Evolutionary conservation across 2,797 vertebrate species (phyloP), one percentile per base, ranked within the genome.

Genomic region (Eleutherodactylus coqui): DNA sequence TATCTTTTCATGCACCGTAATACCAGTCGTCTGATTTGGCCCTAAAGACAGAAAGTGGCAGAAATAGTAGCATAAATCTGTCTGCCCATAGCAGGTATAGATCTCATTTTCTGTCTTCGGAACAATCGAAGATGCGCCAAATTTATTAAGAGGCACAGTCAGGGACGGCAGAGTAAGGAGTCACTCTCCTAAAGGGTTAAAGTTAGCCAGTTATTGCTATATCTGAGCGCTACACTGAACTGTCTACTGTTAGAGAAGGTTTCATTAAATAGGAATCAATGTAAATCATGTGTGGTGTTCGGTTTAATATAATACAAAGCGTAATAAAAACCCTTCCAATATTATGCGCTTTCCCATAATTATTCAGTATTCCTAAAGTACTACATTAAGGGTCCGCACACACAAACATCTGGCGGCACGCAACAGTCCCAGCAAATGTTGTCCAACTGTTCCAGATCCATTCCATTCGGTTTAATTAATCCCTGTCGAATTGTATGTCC

Each of bases 221-320:
- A 17, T 16, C 14, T n/a, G 3, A 47, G 14, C 49, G n/a, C 29
- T 21, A 17, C 16, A 47, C 13, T 16, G 27, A 75, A 38, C 41
- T 38, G 3, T 77, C 19, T 38, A 38, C 34, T 38, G 58, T 77
- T 38, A 10, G 3, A 49, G 29, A n/a, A 77, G 47, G 34, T 77
- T 77, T 77, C 75, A 77, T 77, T 77, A 55, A 77, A 55, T n/a
- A 47, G 29, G 75, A 77, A 55, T 77, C 75, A 77, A 58, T 38
- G 34, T 77, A n/a, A 55, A 77, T 77, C 11, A 38, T 77, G 17
- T 77, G 34, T 38, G 24, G 51, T 7, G 5, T 58, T 77, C 21
- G n/a, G 51, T 77, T 76, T 55, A 77, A 53, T 76, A 34, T 58
- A 13, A 53, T 38, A 21, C 32, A 53, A 77, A 77, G 8, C 58